Percentiles rank a stretch among this genome's conserved stretches.
These are phyloP conservation scores for Ferrisia virgata DNA, from an alignment of 2,888 invertebrate genomes.

Conservation along the genomic window DNA sequence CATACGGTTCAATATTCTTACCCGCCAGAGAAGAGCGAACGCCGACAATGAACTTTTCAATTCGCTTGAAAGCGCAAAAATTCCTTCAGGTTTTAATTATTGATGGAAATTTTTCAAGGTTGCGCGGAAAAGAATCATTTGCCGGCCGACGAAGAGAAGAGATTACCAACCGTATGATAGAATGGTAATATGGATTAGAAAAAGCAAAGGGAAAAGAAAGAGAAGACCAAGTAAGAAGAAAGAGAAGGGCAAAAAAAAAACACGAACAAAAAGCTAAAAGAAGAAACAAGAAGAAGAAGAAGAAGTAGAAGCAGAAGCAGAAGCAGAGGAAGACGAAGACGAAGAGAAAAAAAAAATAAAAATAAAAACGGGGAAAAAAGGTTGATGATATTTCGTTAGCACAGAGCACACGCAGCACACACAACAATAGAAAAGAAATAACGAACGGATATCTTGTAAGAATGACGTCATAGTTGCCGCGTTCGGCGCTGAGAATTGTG, in stretches of 20 bases:
- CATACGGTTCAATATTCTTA: neutral
- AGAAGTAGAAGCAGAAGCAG: neutral
- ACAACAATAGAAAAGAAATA: constrained; percentile 20
- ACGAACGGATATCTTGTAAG: constrained; percentile 31
- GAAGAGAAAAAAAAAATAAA: neutral
- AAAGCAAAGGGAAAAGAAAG: neutral
- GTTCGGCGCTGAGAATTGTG: neutral
- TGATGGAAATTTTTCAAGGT: neutral
- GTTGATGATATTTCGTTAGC: constrained; percentile 5
- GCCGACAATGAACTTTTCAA: neutral
- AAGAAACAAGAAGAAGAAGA: neutral
- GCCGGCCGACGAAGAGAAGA: neutral
- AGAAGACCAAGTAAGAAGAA: too few relatives aligned
- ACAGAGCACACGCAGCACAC: neutral
- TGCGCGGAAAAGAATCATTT: neutral
- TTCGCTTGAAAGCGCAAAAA: neutral
- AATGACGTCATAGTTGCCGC: constrained; percentile 24
- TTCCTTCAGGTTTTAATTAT: neutral
- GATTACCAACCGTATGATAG: neutral
- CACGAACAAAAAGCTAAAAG: too few relatives aligned
- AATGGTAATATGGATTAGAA: neutral
- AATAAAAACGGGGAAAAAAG: neutral
- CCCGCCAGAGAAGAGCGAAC: neutral
- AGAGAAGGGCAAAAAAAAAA: too few relatives aligned
- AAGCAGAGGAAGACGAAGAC: neutral